Conservation (phyloP, 1,140 invertebrate genomes). For the Leptinotarsa texana region DNA sequence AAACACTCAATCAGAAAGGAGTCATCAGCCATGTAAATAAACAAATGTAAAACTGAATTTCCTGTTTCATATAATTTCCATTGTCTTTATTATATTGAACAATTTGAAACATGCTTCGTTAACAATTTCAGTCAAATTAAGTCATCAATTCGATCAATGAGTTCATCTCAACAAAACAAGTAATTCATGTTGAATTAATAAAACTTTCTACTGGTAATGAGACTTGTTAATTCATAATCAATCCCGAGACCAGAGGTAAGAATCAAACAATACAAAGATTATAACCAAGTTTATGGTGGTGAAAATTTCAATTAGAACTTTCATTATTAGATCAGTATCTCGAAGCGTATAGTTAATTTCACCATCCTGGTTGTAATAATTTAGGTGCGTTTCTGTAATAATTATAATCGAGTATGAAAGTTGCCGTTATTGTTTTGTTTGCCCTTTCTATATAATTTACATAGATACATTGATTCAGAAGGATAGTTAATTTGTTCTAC, state of each 20-base stretch:
- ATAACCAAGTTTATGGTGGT: constrained; percentile 2
- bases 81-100: no score
- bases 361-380: not conserved
- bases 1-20: no score
- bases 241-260: not conserved
- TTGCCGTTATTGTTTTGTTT: not conserved
- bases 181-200: constrained; percentile 12
- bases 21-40: no score
- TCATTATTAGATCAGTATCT: constrained; percentile 15
- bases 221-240: not conserved
- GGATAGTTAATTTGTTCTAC: no score
- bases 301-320: constrained; percentile 12
- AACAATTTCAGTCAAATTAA: constrained; percentile 5
- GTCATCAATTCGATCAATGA: not conserved
- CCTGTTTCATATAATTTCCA: no score
- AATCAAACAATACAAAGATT: constrained; percentile 12
- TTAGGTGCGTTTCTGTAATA: not conserved
- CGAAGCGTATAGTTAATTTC: constrained; percentile 1
- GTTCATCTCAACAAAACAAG: constrained; percentile 4
- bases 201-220: constrained; percentile 12
- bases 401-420: not conserved
- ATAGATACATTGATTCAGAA: no score
- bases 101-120: no score
- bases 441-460: not conserved
- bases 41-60: no score